Base-by-base conservation (phyloP, 2,113 vertebrate genomes). In the Coptodon bakossiorum region DNA sequence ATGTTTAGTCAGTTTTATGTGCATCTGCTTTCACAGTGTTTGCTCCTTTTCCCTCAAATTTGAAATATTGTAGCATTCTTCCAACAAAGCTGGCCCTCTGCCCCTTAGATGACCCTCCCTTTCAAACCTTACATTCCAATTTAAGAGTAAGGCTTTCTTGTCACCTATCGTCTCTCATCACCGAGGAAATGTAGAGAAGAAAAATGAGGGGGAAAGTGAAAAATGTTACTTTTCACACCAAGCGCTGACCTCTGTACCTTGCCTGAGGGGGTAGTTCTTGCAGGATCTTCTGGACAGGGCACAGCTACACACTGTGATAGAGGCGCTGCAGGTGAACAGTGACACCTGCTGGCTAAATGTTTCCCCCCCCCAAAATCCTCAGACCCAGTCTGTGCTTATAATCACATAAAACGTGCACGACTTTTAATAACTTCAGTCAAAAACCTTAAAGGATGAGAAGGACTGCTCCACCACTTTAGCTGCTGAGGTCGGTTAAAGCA, bases 271-370 rank as follows among this genome's bases (percentile, higher is more conserved):
- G 7, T 22, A 45, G 5, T 50, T 82, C 54, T 36, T 36, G 48
- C 19, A 50, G n/a, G 24, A 31, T 61, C 3, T 78, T 22, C 54
- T 11, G 66, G 36, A 29, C 31, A 73, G 36, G 36, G n/a, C 1
- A 12, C 34, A 24, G 34, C 36, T 19, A 22, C 22, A 8, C 52
- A 29, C 50, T 63, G 11, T 19, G 13, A 24, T 24, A 6, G 66
- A 76, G 24, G 11, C 3, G 84, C 52, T 86, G 73, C 81, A 95
- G 94, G 91, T 71, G 34, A 93, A 94, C 90, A 95, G 90, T 83
- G 94, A 92, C 93, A 93, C 91, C 95, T 95, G 90, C 94, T 95
- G 95, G 93, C 29, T 50, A 13, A 38, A 38, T 13, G 3, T 19
- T 24, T 38, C 7, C n/a, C 43, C 27, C 19, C 56, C 40, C n/a